Evolutionary conservation across 2,888 invertebrate genomes (phyloP), one percentile per base, ranked within the genome.

Genomic region (Ceramica pisi): DNA sequence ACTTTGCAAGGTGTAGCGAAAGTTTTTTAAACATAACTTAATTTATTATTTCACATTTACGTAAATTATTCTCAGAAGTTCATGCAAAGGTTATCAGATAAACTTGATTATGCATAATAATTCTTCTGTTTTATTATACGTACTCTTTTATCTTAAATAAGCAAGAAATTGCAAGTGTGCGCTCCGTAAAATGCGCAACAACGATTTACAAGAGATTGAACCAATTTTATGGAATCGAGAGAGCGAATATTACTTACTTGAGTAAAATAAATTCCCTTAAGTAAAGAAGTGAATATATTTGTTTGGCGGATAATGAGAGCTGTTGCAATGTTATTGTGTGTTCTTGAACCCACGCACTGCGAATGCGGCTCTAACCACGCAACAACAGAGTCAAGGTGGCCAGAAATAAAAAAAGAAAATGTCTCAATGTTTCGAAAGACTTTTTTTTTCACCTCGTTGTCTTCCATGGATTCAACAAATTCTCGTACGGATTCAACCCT

Each of bases 281-380:
- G 31, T 74, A 68, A 75, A 77, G 21, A 70, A 69, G 59, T 68
- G 53, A 76, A 75, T 56, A 75, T 74, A 66, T 78, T 75, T 70
- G 78, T 83, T 84, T 84, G 65, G 71, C 62, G 67, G 80, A 86
- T 79, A 83, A 86, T 71, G 78, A 86, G 84, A 87, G 82, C 76
- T 75, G 70, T 82, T 68, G 82, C 81, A 82, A 82, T 76, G 55
- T 62, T 72, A 76, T 63, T 46, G 59, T 66, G 67, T 65, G 84
- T 81, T 84, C 86, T 74, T 85, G 83, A 86, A 84, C 89, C 89
- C 88, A 89, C 89, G 80, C 86, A 63, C 26, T 51, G 26, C 55
- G 48, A 41, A 68, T 66, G 72, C 75, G 64, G 70, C 64, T 73
- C 61, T 74, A 67, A 71, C 60, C 77, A 67, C 67, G 66, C 75